Conservation (phyloP, 2,113 vertebrate genomes). For the Edolisoma coerulescens region DNA sequence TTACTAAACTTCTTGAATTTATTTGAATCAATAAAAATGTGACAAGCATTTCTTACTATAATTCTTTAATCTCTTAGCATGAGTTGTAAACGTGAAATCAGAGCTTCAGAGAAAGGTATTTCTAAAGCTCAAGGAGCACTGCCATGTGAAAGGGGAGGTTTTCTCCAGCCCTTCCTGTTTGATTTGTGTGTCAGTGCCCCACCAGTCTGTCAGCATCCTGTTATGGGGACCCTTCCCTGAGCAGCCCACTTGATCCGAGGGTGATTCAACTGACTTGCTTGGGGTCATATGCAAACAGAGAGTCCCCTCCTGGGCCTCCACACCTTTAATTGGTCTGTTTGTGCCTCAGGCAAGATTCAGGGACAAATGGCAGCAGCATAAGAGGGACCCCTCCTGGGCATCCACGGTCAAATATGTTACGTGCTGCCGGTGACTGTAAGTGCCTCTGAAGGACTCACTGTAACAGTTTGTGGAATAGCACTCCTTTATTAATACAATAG, state of each 20-base stretch:
- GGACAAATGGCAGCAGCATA: neutral
- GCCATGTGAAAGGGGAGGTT: rapidly evolving
- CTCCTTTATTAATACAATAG: neutral
- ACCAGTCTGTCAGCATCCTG: neutral
- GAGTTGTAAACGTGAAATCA: neutral
- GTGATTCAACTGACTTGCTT: neutral
- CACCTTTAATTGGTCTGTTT: neutral
- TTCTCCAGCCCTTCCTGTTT: neutral
- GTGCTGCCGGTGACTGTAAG: no score
- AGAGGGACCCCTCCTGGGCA: neutral
- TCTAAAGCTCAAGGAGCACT: neutral
- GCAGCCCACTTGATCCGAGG: neutral
- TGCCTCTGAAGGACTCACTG: neutral
- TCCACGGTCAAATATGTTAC: neutral
- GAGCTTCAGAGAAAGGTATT: neutral
- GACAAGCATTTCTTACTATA: neutral
- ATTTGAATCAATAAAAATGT: neutral
- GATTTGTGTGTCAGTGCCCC: neutral
- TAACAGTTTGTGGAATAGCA: neutral
- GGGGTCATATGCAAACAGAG: neutral
- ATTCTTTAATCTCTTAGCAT: neutral
- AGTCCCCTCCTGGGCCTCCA: neutral
- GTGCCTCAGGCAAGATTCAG: neutral
- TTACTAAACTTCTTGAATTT: neutral
- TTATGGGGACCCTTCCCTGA: neutral